Conservation (phyloP, 2,888 invertebrate species). For the Cataglyphis rosenhaueri region DNA sequence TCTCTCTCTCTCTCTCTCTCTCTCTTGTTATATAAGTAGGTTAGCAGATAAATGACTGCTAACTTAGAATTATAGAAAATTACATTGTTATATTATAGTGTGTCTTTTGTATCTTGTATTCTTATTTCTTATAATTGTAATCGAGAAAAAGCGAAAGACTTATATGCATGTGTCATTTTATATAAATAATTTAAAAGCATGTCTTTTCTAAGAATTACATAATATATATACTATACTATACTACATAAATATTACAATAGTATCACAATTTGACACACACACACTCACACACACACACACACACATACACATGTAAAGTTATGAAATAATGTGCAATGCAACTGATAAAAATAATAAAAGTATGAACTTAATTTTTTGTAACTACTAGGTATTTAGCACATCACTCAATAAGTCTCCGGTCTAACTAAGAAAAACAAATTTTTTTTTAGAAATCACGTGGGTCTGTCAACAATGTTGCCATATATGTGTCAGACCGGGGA, state of each 20-base stretch:
- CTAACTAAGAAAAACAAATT: too few species aligned
- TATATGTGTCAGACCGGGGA: too few species aligned
- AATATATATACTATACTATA: too few species aligned
- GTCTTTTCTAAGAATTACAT: constrained; percentile 19
- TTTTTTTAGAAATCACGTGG: too few species aligned
- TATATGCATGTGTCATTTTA: constrained; percentile 7
- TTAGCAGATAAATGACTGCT: constrained; percentile 31
- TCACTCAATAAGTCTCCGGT: too few species aligned
- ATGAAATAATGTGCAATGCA: background rate
- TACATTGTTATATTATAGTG: constrained; percentile 14
- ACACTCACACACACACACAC: background rate
- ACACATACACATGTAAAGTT: background rate
- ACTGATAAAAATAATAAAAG: background rate
- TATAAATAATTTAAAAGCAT: constrained; percentile 34
- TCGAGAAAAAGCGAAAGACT: constrained; percentile 5
- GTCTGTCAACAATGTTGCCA: too few species aligned
- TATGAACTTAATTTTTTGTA: background rate
- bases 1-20: background rate
- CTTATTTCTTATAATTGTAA: constrained; percentile 8
- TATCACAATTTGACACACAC: background rate
- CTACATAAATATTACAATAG: constrained; percentile 25
- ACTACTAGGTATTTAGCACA: background rate
- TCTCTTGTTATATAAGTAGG: constrained; percentile 19
- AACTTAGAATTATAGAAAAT: constrained; percentile 27
- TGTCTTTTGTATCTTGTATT: constrained; percentile 20